Evolutionary conservation across 2,797 vertebrate species (phyloP), one percentile per base, ranked within the genome.

Genomic region (Poeciliopsis gracilis): DNA sequence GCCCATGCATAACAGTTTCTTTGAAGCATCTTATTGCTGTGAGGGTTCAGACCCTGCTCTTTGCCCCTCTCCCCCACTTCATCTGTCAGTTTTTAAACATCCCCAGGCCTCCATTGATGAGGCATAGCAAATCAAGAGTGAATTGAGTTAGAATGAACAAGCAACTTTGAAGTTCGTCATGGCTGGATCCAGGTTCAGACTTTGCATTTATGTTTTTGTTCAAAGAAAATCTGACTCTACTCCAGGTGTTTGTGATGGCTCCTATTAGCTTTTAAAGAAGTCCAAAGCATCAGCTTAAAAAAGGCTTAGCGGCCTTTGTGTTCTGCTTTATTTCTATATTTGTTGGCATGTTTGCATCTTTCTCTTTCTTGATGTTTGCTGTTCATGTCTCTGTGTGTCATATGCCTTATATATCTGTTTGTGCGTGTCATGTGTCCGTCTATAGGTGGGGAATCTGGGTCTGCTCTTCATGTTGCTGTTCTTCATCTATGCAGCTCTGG

Each of bases 401-500:
- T 84, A 88, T 82, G 78, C 87, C 87, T 86, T 88, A 86, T 90
- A 88, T 94, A 87, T 94, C 81, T 91, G 84, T 94, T 87, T 87
- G 85, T 93, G 80, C 77, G 74, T 84, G 85, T 88, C 77, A 92
- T 85, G 47, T 91, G 88, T 92, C 82, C 90, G 93, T 91, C 93
- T 95, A 94, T 95, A 99, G 98, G 98, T 99, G 94, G 98, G 98
- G 94, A 99, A 99, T 95, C 97, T 99, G 90, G 98, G 98, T 92
- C 97, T 99, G 85, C 97, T 99, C 95, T 99, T 99, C 90, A 99
- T 99, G 97, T 97, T 99, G 95, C 97, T 99, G 95, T 99, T 99
- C 96, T 99, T 99, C 96, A 99, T 99, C 97, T 99, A 99, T 94
- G 98, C 98, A 89, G 98, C 98, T 92, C 96, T 99, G 94, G 98